Conservation (phyloP, 1,140 invertebrate species). For the Drosophila tani region DNA sequence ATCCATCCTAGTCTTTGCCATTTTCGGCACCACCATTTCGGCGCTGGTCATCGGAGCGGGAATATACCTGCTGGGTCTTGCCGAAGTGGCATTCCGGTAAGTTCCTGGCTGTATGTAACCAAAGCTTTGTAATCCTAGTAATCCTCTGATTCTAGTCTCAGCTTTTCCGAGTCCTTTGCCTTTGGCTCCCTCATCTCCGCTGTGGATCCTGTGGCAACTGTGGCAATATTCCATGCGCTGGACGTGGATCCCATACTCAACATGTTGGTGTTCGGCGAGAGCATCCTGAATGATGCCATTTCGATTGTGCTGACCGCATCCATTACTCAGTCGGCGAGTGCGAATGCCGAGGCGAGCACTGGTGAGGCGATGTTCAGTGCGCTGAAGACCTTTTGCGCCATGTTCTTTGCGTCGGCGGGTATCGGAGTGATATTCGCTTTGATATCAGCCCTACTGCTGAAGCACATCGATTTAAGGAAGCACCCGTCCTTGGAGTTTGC, state of each 20-base stretch:
- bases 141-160: slow-evolving; percentile 42
- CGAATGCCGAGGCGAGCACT: slow-evolving; percentile 85
- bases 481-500: slow-evolving; percentile 99
- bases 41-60: slow-evolving; percentile 96
- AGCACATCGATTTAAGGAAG: slow-evolving; percentile 98
- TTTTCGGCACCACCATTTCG: slow-evolving; percentile 98
- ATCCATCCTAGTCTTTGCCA: slow-evolving; percentile 97
- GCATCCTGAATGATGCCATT: slow-evolving; percentile 99
- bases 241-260: slow-evolving; percentile 98
- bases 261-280: slow-evolving; percentile 99
- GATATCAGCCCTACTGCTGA: slow-evolving; percentile 96
- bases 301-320: slow-evolving; percentile 98
- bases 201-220: slow-evolving; percentile 98
- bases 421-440: slow-evolving; percentile 98
- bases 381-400: slow-evolving; percentile 96
- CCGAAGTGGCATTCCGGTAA: slow-evolving; percentile 93
- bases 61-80: slow-evolving; percentile 96
- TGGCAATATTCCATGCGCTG: slow-evolving; percentile 98
- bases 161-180: slow-evolving; percentile 98
- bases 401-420: slow-evolving; percentile 99
- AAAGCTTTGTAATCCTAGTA: background rate
- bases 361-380: slow-evolving; percentile 95
- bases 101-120: background rate
- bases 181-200: slow-evolving; percentile 99
- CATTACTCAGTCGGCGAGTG: slow-evolving; percentile 87